Evolutionary conservation across 1,140 invertebrate species (phyloP).

Genomic region (Drosophila pallidifrons): DNA sequence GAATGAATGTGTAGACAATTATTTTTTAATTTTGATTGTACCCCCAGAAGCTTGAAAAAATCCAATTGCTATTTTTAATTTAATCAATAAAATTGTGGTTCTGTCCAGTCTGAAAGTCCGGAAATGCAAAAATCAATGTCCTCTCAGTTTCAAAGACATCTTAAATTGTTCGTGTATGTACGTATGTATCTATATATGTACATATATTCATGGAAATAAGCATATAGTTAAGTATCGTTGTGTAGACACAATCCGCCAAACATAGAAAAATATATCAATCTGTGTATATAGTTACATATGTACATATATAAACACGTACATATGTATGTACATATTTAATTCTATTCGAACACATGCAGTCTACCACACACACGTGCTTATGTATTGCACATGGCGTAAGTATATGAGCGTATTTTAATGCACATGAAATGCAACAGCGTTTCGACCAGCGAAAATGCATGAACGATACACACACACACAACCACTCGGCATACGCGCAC

Average conservation of each 20-base stretch:
- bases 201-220: not conserved
- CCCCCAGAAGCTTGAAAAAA: no score
- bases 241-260: not conserved
- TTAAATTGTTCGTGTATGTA: conserved; percentile 4
- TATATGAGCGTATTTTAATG: conserved; percentile 3
- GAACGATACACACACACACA: conserved; percentile 17
- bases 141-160: not conserved
- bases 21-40: no score
- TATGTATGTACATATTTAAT: not conserved
- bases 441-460: conserved; percentile 71
- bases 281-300: conserved; percentile 1
- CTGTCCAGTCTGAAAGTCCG: not conserved
- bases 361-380: not conserved
- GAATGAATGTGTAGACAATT: no score
- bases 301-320: conserved; percentile 1
- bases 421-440: conserved; percentile 53
- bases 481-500: conserved; percentile 3
- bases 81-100: not conserved
- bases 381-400: conserved; percentile 13
- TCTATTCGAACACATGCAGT: not conserved
- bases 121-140: not conserved
- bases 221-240: not conserved
- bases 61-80: not conserved
- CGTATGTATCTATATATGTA: conserved; percentile 3
- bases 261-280: not conserved